phyloP scores from a whole-genome alignment of 2,113 vertebrate genomes.

The Sardina pilchardus region DNA sequence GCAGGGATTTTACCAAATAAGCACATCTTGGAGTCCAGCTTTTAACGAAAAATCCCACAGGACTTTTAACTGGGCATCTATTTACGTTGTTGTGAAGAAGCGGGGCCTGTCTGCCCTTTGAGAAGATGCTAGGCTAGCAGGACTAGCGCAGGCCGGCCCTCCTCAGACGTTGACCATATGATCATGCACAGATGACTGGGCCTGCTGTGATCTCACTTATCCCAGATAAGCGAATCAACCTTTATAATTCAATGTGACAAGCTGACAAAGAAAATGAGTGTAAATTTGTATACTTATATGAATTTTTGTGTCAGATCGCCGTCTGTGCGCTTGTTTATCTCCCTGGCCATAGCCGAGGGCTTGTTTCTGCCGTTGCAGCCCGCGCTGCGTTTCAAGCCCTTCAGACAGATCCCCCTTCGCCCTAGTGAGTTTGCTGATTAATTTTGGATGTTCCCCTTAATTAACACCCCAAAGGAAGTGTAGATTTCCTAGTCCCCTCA shows the following conservation, averaged over 20 bases:
- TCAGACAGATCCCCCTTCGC: conserved; percentile 98
- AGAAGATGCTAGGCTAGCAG: not conserved
- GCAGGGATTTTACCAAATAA: not conserved
- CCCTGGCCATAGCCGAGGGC: conserved; percentile 92
- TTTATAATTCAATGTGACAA: conserved; percentile 99
- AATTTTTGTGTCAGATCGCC: conserved; percentile 98
- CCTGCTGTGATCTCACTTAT: conserved; percentile 82
- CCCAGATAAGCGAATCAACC: conserved; percentile 94
- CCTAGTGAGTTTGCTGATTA: conserved; percentile 98
- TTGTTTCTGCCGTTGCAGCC: conserved; percentile 79
- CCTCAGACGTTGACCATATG: conserved; percentile 80
- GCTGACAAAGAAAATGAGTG: conserved; percentile 99
- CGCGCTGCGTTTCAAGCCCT: conserved; percentile 84
- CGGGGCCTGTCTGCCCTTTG: not conserved
- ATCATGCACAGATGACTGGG: conserved; percentile 86
- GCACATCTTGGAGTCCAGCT: not conserved
- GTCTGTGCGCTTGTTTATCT: conserved; percentile 90
- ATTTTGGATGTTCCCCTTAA: conserved; percentile 98
- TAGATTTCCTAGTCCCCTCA: conserved; percentile 83
- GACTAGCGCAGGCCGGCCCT: conserved; percentile 52
- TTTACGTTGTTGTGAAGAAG: not conserved
- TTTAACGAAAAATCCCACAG: not conserved
- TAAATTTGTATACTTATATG: conserved; percentile 92
- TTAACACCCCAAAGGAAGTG: conserved; percentile 98
- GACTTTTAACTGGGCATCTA: not conserved